A percentile compares a stretch with the other conserved stretches of the same genome.
phyloP scores from a whole-genome alignment of 2,888 invertebrate species.

The Amiota mariae region DNA sequence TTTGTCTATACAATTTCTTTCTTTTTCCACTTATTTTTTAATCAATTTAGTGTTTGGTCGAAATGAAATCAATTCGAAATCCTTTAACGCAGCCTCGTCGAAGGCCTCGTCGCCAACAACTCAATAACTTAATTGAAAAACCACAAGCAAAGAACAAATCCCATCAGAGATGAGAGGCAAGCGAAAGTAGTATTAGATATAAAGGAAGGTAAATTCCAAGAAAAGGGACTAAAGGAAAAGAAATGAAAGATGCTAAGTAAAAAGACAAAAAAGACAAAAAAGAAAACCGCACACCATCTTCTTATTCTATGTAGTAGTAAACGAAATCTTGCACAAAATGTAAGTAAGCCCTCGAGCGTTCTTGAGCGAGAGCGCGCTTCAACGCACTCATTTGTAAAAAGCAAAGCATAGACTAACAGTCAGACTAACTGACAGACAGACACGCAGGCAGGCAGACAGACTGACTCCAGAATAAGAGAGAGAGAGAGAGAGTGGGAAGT shows the following conservation, averaged over 20 bases:
- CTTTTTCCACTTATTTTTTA: background rate
- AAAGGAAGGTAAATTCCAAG: conserved; percentile 11
- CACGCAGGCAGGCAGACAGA: background rate
- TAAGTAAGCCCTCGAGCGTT: conserved; percentile 18
- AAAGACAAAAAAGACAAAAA: background rate
- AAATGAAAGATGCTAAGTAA: conserved; percentile 32
- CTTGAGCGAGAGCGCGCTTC: background rate
- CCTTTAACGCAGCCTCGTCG: conserved; percentile 36
- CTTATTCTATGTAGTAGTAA: background rate
- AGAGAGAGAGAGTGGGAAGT: background rate
- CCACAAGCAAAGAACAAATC: conserved; percentile 45
- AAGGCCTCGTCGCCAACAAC: conserved; percentile 17
- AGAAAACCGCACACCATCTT: background rate
- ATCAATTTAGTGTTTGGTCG: background rate
- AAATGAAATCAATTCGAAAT: conserved; percentile 39
- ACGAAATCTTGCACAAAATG: conserved; percentile 1
- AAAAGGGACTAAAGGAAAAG: background rate
- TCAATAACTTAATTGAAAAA: conserved; percentile 57
- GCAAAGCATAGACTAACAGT: background rate
- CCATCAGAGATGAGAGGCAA: conserved; percentile 25
- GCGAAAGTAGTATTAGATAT: conserved; percentile 5
- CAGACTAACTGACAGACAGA: background rate
- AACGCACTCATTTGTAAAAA: conserved; percentile 20
- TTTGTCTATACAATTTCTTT: background rate
- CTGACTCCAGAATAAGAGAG: background rate